Conservation (phyloP, 2,113 vertebrate genomes). For the Cariama cristata region DNA sequence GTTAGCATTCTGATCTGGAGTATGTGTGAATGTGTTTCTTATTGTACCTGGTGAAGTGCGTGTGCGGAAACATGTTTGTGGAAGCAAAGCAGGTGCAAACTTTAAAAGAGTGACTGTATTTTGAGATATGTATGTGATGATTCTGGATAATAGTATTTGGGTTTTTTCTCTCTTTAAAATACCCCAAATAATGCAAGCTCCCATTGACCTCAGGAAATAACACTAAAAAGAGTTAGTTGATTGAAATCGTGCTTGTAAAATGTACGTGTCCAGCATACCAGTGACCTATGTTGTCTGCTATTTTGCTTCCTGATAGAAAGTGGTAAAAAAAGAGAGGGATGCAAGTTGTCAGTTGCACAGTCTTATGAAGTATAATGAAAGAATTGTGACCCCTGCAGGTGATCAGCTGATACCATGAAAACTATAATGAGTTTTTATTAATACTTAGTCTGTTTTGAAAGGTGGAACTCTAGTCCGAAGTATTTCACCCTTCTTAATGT, state of each 20-base stretch:
- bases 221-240: neutral
- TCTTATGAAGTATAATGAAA: neutral
- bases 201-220: neutral
- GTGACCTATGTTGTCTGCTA: neutral
- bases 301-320: neutral
- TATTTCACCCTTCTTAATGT: neutral
- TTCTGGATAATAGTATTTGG: neutral
- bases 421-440: neutral
- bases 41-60: neutral
- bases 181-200: neutral
- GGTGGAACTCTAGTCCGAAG: neutral
- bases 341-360: neutral
- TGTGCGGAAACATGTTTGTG: neutral
- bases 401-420: neutral
- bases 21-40: neutral
- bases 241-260: neutral
- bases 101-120: neutral
- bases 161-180: neutral
- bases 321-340: neutral
- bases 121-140: neutral
- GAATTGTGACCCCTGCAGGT: conserved; percentile 13
- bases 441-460: neutral
- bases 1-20: neutral
- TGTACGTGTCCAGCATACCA: neutral
- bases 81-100: neutral